These are phyloP conservation scores for Tenebrio molitor DNA, from an alignment of 1,140 invertebrate species.

Conservation along the genomic window DNA sequence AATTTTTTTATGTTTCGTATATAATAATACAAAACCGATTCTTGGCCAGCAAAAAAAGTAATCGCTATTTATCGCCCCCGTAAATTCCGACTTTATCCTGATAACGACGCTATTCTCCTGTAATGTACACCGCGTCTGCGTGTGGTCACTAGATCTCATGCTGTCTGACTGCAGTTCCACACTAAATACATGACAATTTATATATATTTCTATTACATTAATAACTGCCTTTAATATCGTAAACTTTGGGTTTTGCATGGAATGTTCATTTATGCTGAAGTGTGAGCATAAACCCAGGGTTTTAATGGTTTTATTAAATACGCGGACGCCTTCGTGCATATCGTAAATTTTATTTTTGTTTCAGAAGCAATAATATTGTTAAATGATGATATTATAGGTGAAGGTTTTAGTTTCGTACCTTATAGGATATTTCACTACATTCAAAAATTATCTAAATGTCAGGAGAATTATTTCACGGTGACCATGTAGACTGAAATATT, in stretches of 20 bases:
- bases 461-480: too few species aligned
- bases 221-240: slow-evolving; percentile 55
- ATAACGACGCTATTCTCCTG: slow-evolving; percentile 47
- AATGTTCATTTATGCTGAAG: slow-evolving; percentile 55
- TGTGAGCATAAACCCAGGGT: slow-evolving; percentile 56
- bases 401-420: background rate
- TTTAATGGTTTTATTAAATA: slow-evolving; percentile 61
- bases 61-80: slow-evolving; percentile 55
- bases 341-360: slow-evolving; percentile 50
- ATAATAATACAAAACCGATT: slow-evolving; percentile 17
- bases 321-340: slow-evolving; percentile 51
- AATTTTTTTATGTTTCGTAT: slow-evolving; percentile 4
- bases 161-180: slow-evolving; percentile 48
- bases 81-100: slow-evolving; percentile 49
- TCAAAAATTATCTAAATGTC: too few species aligned
- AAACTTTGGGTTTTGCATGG: slow-evolving; percentile 51
- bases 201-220: slow-evolving; percentile 57
- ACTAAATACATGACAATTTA: slow-evolving; percentile 57
- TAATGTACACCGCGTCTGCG: slow-evolving; percentile 46
- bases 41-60: slow-evolving; percentile 34
- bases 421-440: too few species aligned
- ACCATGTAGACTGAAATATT: too few species aligned
- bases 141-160: slow-evolving; percentile 50
- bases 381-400: slow-evolving; percentile 11
- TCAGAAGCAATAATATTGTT: slow-evolving; percentile 22